Conservation (phyloP, 1,140 invertebrate species). For the Marisa cornuarietis region DNA sequence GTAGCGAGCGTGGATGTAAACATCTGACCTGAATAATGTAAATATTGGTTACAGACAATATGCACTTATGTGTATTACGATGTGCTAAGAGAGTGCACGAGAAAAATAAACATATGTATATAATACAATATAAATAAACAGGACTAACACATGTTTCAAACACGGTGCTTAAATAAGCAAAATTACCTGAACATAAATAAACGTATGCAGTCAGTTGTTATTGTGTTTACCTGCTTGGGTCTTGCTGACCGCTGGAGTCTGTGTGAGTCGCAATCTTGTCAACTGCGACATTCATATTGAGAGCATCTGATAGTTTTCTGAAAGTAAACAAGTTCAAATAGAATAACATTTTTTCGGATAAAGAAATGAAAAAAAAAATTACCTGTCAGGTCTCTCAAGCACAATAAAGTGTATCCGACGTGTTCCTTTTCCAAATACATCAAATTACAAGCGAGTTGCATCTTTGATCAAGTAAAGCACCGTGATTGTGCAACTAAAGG, state of each 20-base stretch:
- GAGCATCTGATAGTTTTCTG: slow-evolving; percentile 18
- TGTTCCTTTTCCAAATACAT: too few species aligned
- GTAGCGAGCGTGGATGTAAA: slow-evolving; percentile 26
- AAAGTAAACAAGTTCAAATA: not conserved
- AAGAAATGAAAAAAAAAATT: too few species aligned
- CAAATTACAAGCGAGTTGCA: too few species aligned
- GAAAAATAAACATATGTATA: not conserved
- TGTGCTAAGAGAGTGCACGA: not conserved
- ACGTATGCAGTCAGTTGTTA: too few species aligned
- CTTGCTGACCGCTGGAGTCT: slow-evolving; percentile 2
- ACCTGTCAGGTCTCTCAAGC: too few species aligned
- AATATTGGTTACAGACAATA: not conserved
- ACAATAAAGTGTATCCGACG: too few species aligned
- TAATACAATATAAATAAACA: not conserved
- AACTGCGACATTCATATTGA: slow-evolving; percentile 12
- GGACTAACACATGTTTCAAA: too few species aligned
- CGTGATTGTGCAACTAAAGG: too few species aligned
- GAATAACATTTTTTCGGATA: too few species aligned
- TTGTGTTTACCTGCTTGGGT: slow-evolving; percentile 10
- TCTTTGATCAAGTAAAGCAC: too few species aligned
- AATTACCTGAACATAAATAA: too few species aligned
- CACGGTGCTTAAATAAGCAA: too few species aligned
- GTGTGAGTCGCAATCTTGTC: slow-evolving; percentile 29
- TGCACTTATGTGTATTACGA: not conserved
- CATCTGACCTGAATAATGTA: slow-evolving; percentile 22